A percentile compares a stretch with the other conserved stretches of the same genome.
phyloP scores from a whole-genome alignment of 2,888 invertebrate species.

The Habrosyne pyritoides region DNA sequence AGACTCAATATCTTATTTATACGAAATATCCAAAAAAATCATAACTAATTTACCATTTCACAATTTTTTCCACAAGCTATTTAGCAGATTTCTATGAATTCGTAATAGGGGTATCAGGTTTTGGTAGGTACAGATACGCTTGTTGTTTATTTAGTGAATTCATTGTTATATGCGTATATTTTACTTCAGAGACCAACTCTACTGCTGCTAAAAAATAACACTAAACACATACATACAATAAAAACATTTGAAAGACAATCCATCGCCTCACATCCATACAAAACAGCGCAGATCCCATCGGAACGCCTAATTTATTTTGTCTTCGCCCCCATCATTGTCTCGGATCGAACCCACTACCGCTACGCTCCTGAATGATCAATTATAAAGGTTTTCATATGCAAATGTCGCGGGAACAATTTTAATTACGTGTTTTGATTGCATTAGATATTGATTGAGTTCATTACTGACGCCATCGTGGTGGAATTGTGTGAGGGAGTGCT shows the following conservation, averaged over 20 bases:
- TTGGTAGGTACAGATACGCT: too few species aligned
- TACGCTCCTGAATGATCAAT: conserved; percentile 63
- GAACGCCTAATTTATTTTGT: conserved; percentile 60
- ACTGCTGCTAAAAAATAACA: too few species aligned
- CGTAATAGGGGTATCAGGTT: too few species aligned
- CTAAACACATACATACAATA: too few species aligned
- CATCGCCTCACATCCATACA: neutral
- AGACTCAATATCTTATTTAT: too few species aligned
- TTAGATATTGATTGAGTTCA: conserved; percentile 77
- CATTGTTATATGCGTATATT: too few species aligned
- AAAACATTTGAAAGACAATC: neutral
- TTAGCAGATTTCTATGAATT: too few species aligned
- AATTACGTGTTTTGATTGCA: conserved; percentile 77
- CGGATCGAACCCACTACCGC: conserved; percentile 37
- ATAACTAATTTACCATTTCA: too few species aligned
- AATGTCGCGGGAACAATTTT: conserved; percentile 76
- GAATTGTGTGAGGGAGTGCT: conserved; percentile 32
- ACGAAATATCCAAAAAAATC: too few species aligned
- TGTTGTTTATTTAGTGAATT: too few species aligned
- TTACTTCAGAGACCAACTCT: too few species aligned
- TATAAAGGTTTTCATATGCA: conserved; percentile 81
- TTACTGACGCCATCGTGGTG: conserved; percentile 41
- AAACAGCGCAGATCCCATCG: conserved; percentile 19
- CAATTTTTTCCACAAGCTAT: too few species aligned
- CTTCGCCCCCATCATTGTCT: conserved; percentile 49